Conservation (phyloP, 2,888 invertebrate genomes). For the Oxytorus armatus region DNA sequence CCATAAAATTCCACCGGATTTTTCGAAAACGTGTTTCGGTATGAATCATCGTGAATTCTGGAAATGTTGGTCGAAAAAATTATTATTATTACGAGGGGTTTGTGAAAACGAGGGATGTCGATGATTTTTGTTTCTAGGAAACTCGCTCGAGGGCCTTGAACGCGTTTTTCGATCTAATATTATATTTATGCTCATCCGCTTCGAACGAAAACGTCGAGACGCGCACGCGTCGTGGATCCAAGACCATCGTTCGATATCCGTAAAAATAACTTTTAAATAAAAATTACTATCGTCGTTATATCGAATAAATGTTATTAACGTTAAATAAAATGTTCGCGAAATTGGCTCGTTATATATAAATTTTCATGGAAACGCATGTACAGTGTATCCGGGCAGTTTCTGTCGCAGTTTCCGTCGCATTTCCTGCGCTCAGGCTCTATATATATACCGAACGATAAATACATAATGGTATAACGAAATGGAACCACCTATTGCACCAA, state of each 20-base stretch:
- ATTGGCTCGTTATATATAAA: too few species aligned
- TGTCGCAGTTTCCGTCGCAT: not conserved
- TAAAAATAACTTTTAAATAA: too few species aligned
- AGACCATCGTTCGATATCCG: constrained; percentile 10
- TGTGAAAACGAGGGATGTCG: constrained; percentile 38
- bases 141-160: constrained; percentile 9
- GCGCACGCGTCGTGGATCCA: constrained; percentile 6
- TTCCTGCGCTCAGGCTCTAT: not conserved
- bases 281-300: too few species aligned
- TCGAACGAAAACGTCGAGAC: not conserved
- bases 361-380: too few species aligned
- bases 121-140: constrained; percentile 56
- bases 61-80: constrained; percentile 27
- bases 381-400: not conserved
- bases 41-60: constrained; percentile 59
- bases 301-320: too few species aligned
- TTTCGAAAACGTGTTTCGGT: too few species aligned
- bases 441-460: not conserved
- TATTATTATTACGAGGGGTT: constrained; percentile 15
- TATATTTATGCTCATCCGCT: constrained; percentile 39
- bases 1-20: too few species aligned
- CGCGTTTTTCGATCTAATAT: constrained; percentile 30
- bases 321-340: too few species aligned
- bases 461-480: constrained; percentile 16
- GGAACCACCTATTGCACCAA: constrained; percentile 40